Base-by-base conservation (phyloP, 2,113 vertebrate genomes). In the Phycodurus eques region DNA sequence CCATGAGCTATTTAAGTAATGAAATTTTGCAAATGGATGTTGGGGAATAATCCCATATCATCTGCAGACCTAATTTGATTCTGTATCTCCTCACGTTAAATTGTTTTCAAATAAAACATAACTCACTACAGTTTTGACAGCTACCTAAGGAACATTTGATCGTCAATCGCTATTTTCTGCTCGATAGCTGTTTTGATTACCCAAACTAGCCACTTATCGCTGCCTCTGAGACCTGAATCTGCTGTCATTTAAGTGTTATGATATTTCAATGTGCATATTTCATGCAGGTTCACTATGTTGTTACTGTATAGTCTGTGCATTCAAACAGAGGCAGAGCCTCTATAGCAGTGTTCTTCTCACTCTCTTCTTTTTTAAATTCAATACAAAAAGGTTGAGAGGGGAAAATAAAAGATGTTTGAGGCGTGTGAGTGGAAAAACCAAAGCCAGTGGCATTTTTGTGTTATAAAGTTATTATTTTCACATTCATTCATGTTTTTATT, bases 301-400 rank as follows among this genome's bases (percentile, higher is more conserved):
- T 94, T 93, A 92, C 93, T 96, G 85, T 91, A 95, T 94, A 93
- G 94, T 93, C 94, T 94, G 92, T 94, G 90, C 94, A 89, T 88
- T 90, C 92, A 93, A 93, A 89, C 75, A 93, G 92, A 93, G 95
- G 95, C 95, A 94, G 95, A 94, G 96, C 95, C 95, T 94, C 94
- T 94, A 76, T 83, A 93, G 89, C 61, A 68, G 83, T 92, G 87
- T 88, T 85, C 74, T 81, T 86, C 79, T 89, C 76, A 82, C 35
- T 82, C 51, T 82, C 68, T 31, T 70, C n/a, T 76, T 86, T 88
- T 84, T 80, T 71, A 53, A 76, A 90, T 88, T 89, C 79, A 90
- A 80, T 88, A 85, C 80, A 87, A 87, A 88, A 90, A 81, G 78
- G 77, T 82, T 86, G 84, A 86, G 54, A 64, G 62, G 62, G 47